phyloP scores from a whole-genome alignment of 2,113 vertebrate genomes.

The Opisthocomus hoazin region DNA sequence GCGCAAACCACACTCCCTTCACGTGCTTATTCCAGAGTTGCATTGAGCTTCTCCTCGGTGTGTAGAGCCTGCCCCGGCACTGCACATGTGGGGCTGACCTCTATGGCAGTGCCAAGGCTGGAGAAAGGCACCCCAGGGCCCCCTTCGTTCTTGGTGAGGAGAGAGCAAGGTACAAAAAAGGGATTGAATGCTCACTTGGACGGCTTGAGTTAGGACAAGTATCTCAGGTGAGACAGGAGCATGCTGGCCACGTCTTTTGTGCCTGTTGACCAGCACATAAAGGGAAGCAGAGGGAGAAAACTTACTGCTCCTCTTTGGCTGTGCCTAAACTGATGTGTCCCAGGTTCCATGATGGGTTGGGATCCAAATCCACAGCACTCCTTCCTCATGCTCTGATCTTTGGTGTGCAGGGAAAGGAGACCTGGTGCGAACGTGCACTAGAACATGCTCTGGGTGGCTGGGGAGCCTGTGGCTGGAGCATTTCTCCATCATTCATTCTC shows the following conservation, averaged over 20 bases:
- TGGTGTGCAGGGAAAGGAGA: neutral
- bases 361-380: neutral
- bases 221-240: neutral
- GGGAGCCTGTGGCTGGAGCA: neutral
- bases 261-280: neutral
- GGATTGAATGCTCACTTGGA: neutral
- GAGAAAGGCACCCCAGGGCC: neutral
- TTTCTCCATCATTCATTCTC: neutral
- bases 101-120: neutral
- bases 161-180: neutral
- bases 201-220: neutral
- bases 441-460: neutral
- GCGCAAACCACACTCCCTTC: neutral
- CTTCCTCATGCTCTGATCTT: neutral
- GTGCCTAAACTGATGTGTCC: neutral
- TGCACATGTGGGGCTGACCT: neutral
- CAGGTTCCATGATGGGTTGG: neutral
- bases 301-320: neutral
- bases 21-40: neutral
- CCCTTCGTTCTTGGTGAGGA: neutral
- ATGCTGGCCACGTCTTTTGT: neutral
- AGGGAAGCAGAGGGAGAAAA: neutral
- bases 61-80: neutral
- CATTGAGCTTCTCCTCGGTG: neutral
- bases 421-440: neutral